phyloP scores from a whole-genome alignment of 1,140 invertebrate genomes.

The Lucilia cuprina region DNA sequence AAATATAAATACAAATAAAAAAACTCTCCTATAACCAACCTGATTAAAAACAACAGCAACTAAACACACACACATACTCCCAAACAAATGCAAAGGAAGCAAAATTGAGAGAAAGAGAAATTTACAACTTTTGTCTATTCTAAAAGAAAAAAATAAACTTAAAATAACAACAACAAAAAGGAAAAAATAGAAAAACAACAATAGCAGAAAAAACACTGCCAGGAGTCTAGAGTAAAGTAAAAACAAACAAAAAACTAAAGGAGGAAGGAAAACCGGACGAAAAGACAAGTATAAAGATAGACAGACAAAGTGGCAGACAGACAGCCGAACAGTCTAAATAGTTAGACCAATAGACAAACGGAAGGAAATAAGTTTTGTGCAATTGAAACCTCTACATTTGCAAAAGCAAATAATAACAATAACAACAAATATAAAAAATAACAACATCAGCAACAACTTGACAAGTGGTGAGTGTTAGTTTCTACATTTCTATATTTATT shows the following conservation, averaged over 20 bases:
- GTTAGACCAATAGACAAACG: neutral
- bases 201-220: neutral
- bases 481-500: neutral
- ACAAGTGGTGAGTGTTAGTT: neutral
- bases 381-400: conserved; percentile 5
- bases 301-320: neutral
- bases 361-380: neutral
- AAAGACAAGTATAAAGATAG: neutral
- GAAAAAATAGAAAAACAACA: neutral
- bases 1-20: neutral
- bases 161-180: neutral
- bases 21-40: neutral
- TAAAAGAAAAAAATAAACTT: neutral
- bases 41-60: neutral
- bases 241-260: neutral
- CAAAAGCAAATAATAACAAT: too few species aligned
- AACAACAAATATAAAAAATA: neutral
- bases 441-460: neutral
- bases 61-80: too few species aligned
- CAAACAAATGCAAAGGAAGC: too few species aligned
- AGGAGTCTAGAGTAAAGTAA: neutral
- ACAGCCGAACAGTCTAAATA: neutral
- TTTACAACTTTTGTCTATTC: neutral
- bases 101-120: neutral
- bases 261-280: neutral